Conservation (phyloP, 2,113 vertebrate species). For the Syngnathus floridae region DNA sequence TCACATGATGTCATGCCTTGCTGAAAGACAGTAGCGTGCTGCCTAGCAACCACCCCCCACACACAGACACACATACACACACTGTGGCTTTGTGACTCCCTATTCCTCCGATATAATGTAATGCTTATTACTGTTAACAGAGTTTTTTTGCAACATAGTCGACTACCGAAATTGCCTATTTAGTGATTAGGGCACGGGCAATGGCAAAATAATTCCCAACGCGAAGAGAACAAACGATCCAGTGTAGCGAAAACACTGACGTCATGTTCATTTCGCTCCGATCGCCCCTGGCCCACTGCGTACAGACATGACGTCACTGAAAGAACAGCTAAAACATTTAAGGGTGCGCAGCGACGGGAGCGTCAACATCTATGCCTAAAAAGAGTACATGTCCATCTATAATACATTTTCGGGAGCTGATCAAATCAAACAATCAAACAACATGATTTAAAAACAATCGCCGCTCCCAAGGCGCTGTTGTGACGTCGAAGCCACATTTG, state of each 20-base stretch:
- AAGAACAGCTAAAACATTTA: neutral
- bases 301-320: conserved; percentile 64
- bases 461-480: neutral
- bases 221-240: neutral
- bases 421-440: no score
- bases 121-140: no score
- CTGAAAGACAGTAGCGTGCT: neutral
- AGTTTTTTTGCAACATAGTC: neutral
- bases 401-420: neutral
- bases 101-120: no score
- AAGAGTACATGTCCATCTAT: no score
- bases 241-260: neutral
- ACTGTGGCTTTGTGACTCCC: neutral
- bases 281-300: neutral
- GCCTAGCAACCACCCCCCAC: neutral
- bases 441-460: neutral
- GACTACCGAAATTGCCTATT: neutral
- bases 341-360: neutral
- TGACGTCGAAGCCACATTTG: neutral
- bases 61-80: no score
- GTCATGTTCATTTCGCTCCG: neutral
- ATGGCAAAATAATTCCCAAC: neutral
- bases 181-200: neutral
- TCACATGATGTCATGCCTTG: conserved; percentile 6
- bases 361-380: neutral